Conservation (phyloP, 2,113 vertebrate genomes). For the Pagrus major region DNA sequence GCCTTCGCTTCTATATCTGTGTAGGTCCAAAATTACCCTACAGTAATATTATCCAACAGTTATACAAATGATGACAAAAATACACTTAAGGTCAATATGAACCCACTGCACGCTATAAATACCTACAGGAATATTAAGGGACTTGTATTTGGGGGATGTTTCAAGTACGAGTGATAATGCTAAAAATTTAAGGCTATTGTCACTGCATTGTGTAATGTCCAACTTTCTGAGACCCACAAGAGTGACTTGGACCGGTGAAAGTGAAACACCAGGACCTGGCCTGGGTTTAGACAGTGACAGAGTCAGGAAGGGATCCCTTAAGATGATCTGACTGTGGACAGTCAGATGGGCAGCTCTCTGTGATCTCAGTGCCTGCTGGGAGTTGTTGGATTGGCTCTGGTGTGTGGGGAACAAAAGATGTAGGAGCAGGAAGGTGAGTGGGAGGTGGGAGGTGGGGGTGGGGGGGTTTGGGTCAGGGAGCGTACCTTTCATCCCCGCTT, state of each 20-base stretch:
- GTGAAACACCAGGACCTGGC: constrained; percentile 16
- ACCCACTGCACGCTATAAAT: constrained; percentile 22
- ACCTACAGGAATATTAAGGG: constrained; percentile 6
- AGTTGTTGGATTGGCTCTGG: constrained; percentile 19
- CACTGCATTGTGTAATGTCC: constrained; percentile 15
- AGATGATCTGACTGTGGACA: constrained; percentile 49
- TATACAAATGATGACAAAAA: constrained; percentile 46
- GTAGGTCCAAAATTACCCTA: constrained; percentile 36
- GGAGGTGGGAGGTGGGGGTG: background rate
- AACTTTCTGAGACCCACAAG: background rate
- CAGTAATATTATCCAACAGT: constrained; percentile 53
- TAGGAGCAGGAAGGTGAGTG: constrained; percentile 2
- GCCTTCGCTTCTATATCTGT: background rate
- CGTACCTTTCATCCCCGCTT: constrained; percentile 68
- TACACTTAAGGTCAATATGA: constrained; percentile 27
- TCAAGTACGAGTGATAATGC: background rate
- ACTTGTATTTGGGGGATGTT: background rate
- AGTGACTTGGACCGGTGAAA: background rate
- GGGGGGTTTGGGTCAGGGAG: constrained; percentile 39
- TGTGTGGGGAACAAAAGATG: constrained; percentile 60
- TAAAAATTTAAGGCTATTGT: constrained; percentile 29
- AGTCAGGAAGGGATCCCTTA: constrained; percentile 30
- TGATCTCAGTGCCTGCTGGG: constrained; percentile 49
- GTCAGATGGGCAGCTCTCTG: constrained; percentile 42
- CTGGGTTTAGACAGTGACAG: constrained; percentile 24